These are phyloP conservation scores for Eleutherodactylus coqui DNA, from an alignment of 2,797 vertebrate species.

Conservation along the genomic window DNA sequence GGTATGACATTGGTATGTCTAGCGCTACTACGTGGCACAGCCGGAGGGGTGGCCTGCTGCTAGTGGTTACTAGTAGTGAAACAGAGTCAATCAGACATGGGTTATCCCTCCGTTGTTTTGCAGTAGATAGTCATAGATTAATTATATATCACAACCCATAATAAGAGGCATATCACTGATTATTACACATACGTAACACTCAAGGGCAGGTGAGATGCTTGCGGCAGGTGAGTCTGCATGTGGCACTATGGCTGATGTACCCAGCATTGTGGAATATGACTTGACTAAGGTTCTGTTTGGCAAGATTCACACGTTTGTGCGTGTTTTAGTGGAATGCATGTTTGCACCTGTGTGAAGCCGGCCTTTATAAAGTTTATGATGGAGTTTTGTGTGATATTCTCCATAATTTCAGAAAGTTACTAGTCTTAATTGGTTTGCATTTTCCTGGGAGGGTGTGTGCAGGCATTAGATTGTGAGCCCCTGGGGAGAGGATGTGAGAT, in stretches of 20 bases:
- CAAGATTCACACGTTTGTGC: no score
- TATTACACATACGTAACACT: neutral
- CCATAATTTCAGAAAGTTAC: no score
- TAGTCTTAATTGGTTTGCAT: no score
- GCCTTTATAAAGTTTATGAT: no score
- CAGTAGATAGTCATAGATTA: neutral
- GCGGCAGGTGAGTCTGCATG: neutral
- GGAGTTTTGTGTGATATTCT: no score
- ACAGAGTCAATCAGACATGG: neutral
- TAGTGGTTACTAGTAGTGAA: neutral
- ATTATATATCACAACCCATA: neutral
- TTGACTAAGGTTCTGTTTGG: neutral
- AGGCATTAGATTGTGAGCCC: no score
- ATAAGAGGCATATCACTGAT: neutral
- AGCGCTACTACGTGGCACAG: neutral
- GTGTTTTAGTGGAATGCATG: no score
- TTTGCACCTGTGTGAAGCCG: no score
- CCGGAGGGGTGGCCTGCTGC: neutral
- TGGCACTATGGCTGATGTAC: neutral
- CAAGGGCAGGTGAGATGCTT: neutral
- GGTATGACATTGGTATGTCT: neutral
- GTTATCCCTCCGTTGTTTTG: neutral
- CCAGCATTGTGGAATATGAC: neutral
- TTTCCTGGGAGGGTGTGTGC: no score
- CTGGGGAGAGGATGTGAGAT: no score